Evolutionary conservation across 2,113 vertebrate genomes (phyloP).

Genomic region (Thryonomys swinderianus): DNA sequence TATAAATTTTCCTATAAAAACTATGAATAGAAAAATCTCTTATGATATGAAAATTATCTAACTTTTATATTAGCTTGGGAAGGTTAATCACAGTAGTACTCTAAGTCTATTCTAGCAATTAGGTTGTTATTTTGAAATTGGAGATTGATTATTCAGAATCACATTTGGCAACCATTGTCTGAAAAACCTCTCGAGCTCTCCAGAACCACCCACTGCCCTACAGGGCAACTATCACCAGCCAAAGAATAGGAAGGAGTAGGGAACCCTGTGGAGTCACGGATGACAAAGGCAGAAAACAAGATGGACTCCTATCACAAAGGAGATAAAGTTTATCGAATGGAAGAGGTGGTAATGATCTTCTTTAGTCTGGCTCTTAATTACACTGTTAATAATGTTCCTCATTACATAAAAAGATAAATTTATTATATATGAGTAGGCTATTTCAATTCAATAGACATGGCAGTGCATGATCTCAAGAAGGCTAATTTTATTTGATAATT

Average conservation of each 20-base stretch:
- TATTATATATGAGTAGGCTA: neutral
- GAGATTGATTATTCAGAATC: neutral
- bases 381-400: neutral
- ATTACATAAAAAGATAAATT: neutral
- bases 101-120: neutral
- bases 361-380: neutral
- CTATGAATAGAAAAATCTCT: neutral
- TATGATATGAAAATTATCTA: neutral
- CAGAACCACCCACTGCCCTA: no score
- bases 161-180: neutral
- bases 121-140: neutral
- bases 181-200: neutral
- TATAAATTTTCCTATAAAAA: neutral
- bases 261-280: neutral
- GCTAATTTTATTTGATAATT: neutral
- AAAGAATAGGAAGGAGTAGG: neutral
- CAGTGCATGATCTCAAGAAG: neutral
- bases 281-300: neutral
- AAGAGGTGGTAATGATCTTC: neutral
- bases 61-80: neutral
- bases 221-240: accelerated
- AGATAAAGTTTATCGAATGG: neutral
- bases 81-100: neutral
- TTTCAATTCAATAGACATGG: neutral
- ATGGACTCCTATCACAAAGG: neutral